phyloP scores from a whole-genome alignment of 2,113 vertebrate genomes.

The Acrocephalus arundinaceus region DNA sequence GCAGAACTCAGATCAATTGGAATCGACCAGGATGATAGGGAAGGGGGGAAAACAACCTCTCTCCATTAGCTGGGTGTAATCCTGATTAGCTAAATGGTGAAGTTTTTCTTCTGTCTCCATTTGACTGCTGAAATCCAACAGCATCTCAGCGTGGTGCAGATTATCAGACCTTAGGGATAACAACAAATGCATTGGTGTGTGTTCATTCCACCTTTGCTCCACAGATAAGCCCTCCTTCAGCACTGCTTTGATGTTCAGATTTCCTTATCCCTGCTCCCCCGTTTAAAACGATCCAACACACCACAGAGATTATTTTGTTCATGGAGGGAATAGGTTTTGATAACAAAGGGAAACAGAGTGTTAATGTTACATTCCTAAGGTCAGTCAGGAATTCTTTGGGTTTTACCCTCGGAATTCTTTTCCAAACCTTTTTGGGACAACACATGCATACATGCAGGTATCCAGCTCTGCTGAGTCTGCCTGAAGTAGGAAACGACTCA shows the following conservation, averaged over 20 bases:
- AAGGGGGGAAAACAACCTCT: background rate
- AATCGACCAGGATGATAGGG: conserved; percentile 67
- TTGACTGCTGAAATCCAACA: background rate
- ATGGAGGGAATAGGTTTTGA: background rate
- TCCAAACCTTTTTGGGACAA: background rate
- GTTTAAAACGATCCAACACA: background rate
- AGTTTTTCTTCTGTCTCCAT: background rate
- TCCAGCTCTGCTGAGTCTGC: background rate
- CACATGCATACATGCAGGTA: background rate
- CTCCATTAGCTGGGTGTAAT: conserved; percentile 74
- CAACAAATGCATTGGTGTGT: background rate
- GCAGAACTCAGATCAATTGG: conserved; percentile 75
- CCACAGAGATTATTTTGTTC: background rate
- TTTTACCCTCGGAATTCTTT: background rate
- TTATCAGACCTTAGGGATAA: background rate
- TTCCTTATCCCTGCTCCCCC: background rate
- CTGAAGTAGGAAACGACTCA: rapidly evolving
- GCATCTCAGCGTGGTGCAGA: background rate
- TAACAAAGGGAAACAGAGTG: background rate
- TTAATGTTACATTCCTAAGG: background rate
- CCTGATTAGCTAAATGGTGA: conserved; percentile 46
- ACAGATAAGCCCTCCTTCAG: background rate
- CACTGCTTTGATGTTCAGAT: conserved; percentile 5
- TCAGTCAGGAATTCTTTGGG: background rate
- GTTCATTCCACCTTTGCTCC: conserved; percentile 1